Evolutionary conservation across 2,113 vertebrate species (phyloP).

Genomic region (Paradoxurus hermaphroditus): DNA sequence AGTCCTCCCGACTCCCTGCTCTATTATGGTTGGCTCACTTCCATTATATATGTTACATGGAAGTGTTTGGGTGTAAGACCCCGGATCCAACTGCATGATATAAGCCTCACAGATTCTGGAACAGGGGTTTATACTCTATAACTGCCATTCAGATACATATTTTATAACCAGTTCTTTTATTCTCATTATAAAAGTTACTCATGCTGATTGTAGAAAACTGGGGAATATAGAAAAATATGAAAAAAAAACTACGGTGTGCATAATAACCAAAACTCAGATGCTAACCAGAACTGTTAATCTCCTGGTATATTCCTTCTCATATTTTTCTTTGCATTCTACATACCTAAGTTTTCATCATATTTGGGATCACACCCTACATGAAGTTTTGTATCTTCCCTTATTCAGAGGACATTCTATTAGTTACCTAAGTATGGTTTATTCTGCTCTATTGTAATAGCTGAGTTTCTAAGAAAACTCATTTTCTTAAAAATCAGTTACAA

Average conservation of each 20-base stretch:
- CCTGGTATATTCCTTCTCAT: neutral
- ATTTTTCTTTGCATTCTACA: neutral
- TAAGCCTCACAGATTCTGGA: neutral
- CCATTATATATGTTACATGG: neutral
- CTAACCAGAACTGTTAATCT: neutral
- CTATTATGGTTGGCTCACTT: neutral
- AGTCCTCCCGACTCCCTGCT: too few species aligned
- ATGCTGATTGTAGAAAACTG: neutral
- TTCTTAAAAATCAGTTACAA: neutral
- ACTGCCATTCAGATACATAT: neutral
- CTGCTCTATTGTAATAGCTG: neutral
- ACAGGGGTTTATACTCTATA: neutral
- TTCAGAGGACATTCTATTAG: neutral
- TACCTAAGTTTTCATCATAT: neutral
- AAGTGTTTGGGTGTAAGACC: neutral
- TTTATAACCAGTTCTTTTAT: neutral
- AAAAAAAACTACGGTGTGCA: neutral
- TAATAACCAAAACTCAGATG: neutral
- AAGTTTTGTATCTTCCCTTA: neutral
- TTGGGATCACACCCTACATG: neutral
- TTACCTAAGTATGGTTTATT: neutral
- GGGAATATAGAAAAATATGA: neutral
- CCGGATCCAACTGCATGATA: neutral
- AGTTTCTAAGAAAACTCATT: conserved; percentile 12
- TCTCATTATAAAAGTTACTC: neutral